These are phyloP conservation scores for Scylla paramamosain DNA, from an alignment of 1,140 invertebrate genomes.

Conservation along the genomic window DNA sequence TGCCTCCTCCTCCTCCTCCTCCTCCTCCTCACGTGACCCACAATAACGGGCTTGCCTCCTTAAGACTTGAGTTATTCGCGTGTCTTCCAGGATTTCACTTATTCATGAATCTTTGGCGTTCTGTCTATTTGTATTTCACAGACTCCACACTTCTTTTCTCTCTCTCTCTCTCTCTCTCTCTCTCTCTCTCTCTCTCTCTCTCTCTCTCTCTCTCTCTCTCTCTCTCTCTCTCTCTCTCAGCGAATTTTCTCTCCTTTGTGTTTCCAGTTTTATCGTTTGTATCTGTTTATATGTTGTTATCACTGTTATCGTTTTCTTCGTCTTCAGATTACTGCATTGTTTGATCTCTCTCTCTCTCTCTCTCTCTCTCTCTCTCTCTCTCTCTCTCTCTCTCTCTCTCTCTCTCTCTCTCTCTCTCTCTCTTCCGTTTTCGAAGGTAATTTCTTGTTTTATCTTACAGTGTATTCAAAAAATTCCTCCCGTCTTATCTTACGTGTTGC, in stretches of 20 bases:
- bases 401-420: no score
- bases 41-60: not conserved
- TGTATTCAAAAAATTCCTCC: not conserved
- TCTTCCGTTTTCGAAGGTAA: no score
- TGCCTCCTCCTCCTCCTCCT: not conserved
- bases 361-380: no score
- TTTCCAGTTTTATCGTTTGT: not conserved
- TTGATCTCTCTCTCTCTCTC: no score
- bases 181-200: not conserved
- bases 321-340: no score
- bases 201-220: not conserved
- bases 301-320: not conserved
- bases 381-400: no score
- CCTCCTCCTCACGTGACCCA: constrained; percentile 18
- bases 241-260: no score
- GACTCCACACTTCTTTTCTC: not conserved
- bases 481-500: not conserved
- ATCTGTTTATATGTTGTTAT: not conserved
- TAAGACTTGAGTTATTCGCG: not conserved
- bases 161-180: not conserved
- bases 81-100: not conserved
- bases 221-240: not conserved
- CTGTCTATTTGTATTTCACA: no score
- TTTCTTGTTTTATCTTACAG: no score
- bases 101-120: not conserved